phyloP scores from a whole-genome alignment of 1,140 invertebrate genomes.

The Bombyx mandarina region DNA sequence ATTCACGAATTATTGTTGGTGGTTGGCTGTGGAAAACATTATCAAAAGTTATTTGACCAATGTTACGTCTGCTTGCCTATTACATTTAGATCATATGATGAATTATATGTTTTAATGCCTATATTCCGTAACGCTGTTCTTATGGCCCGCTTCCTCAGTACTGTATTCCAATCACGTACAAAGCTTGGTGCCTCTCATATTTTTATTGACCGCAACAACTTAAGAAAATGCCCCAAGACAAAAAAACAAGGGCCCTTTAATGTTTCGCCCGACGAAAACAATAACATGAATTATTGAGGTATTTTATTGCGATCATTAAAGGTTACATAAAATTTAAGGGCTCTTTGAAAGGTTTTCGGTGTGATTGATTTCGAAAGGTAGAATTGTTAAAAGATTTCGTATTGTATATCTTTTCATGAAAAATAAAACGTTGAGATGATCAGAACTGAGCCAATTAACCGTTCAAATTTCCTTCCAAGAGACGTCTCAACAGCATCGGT shows the following conservation, averaged over 20 bases:
- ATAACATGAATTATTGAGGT: slow-evolving; percentile 15
- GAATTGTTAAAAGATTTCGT: background rate
- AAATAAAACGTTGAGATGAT: too few species aligned
- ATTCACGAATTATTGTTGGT: too few species aligned
- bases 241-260: slow-evolving; percentile 17
- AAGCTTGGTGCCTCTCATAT: slow-evolving; percentile 12
- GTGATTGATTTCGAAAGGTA: background rate
- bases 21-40: too few species aligned
- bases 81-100: too few species aligned
- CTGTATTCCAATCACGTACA: slow-evolving; percentile 13
- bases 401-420: background rate
- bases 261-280: slow-evolving; percentile 12
- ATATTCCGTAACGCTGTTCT: background rate
- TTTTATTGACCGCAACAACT: slow-evolving; percentile 21
- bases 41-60: too few species aligned
- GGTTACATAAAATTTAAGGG: background rate
- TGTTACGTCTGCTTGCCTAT: too few species aligned
- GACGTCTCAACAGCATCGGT: too few species aligned
- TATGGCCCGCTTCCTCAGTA: slow-evolving; percentile 1
- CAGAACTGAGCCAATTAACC: too few species aligned
- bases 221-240: slow-evolving; percentile 14
- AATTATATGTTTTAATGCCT: too few species aligned
- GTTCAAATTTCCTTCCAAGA: too few species aligned
- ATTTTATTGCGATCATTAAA: background rate
- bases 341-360: background rate